Evolutionary conservation across 2,797 vertebrate species (phyloP).

Genomic region (Hippocampus kuda): DNA sequence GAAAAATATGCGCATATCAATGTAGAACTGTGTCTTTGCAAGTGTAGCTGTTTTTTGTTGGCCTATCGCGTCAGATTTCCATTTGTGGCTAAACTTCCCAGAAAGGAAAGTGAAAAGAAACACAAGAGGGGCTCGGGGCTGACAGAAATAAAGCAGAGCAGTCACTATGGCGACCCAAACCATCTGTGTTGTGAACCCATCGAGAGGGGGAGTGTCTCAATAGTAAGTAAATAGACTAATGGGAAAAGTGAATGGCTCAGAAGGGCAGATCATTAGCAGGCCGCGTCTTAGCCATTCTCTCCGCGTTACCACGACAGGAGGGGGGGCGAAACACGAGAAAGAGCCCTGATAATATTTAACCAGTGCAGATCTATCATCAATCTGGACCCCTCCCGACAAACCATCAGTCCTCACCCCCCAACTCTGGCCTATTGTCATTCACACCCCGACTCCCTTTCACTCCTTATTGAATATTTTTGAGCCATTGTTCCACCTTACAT

Average conservation of each 20-base stretch:
- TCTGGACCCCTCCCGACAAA: slow-evolving; percentile 34
- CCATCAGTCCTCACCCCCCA: slow-evolving; percentile 50
- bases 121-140: background rate
- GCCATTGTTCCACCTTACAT: slow-evolving; percentile 59
- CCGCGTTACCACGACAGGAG: slow-evolving; percentile 34
- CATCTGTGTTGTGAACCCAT: slow-evolving; percentile 51
- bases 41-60: background rate
- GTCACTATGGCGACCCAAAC: slow-evolving; percentile 49
- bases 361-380: slow-evolving; percentile 61
- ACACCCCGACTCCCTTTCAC: slow-evolving; percentile 51
- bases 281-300: slow-evolving; percentile 51
- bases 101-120: background rate
- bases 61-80: background rate
- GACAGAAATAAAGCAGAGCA: slow-evolving; percentile 24
- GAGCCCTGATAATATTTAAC: slow-evolving; percentile 74
- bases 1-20: background rate
- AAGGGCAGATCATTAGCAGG: slow-evolving; percentile 60
- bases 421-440: slow-evolving; percentile 59
- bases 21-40: background rate
- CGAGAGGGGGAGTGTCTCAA: slow-evolving; percentile 43
- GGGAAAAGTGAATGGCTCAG: slow-evolving; percentile 57
- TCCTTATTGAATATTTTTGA: slow-evolving; percentile 62
- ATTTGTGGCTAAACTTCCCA: background rate
- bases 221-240: slow-evolving; percentile 55
- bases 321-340: slow-evolving; percentile 48